Base-by-base conservation (phyloP, 2,797 vertebrate genomes). In the Myiothlypis coronata region DNA sequence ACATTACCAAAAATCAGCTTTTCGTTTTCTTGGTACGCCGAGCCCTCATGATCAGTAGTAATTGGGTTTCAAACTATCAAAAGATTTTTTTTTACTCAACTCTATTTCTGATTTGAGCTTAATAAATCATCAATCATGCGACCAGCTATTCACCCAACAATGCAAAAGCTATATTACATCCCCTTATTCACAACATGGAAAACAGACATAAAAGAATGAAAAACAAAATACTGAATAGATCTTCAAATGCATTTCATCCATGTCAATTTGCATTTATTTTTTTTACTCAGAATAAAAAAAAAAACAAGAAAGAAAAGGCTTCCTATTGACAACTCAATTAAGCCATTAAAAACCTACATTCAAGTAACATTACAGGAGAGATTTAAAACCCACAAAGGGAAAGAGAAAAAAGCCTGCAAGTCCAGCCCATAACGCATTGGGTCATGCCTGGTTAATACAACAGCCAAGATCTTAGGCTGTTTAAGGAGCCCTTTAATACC, bases 301-400 rank as follows among this genome's bases (percentile, higher is more conserved):
- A 87, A 74, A 11, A 43, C 26, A 56, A 55, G 53, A 82, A 93
- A 72, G 18, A 85, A 91, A 87, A 77, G 21, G 50, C 68, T 94
- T 96, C 77, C 87, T 95, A 93, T 96, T 89, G 91, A 94, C 85
- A 94, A 94, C 89, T 93, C 93, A 96, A 94, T 96, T 95, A 95
- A 97, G 85, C 86, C 85, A 89, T 95, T 93, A 94, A 95, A 95
- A 97, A 95, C 86, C 85, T 96, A 89, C 81, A 90, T 94, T 94
- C 94, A 86, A 95, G 83, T 69, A 91, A 87, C 78, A 93, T 95
- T 96, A 92, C 90, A 90, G 88, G 89, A 95, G 89, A 95, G 81
- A 92, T 87, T 81, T 90, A 90, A 94, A 96, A 88, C 77, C 85
- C 89, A 94, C 95, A 96, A 96, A 93, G 92, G 83, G 49, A 94